Base-by-base conservation (phyloP, 2,113 vertebrate genomes). In the Charina bottae region DNA sequence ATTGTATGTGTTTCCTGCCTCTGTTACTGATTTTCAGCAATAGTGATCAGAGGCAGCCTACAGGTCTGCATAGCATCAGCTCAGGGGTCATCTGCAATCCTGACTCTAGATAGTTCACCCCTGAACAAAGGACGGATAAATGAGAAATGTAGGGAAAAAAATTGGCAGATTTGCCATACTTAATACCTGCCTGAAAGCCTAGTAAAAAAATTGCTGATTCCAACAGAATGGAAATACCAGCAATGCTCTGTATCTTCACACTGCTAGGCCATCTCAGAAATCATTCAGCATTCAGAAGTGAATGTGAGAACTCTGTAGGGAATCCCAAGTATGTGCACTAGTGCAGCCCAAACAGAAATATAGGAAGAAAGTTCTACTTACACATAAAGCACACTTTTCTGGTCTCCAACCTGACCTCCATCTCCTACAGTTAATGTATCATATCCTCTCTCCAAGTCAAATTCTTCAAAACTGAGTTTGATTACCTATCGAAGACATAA, bases 381-480 rank as follows among this genome's bases (percentile, higher is more conserved):
- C 99, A 99, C 98, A 21, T 99, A 99, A 64, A 99, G 99, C 93
- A 99, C 97, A 0, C 99, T 98, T 96, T 99, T 99, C 98, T 99
- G 99, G 95, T 99, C 99, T 33, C 99, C 99, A 1, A 99, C 98
- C 95, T 98, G 97, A 24, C 98, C 98, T 7, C 99, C 99, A 1
- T 99, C 99, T 86, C 99, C 99, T 26, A 99, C 98, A 0, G 99
- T 99, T 94, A 99, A 97, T 0, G 99, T 99, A 97, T 99, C 99
- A n/a, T 99, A 99, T 93, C 99, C 99, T 92, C 99, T 97, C 95
- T 99, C 99, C 96, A 99, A 97, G 96, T 99, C 99, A 95, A 99
- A 99, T 89, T 99, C 99, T 97, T 99, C 99, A 95, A 99, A 99
- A 94, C 98, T 99, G 90, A 99, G 97, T 96, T 99, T 99, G 98